Evolutionary conservation across 2,797 vertebrate genomes (phyloP).

Genomic region (Gallinago nigripennis): DNA sequence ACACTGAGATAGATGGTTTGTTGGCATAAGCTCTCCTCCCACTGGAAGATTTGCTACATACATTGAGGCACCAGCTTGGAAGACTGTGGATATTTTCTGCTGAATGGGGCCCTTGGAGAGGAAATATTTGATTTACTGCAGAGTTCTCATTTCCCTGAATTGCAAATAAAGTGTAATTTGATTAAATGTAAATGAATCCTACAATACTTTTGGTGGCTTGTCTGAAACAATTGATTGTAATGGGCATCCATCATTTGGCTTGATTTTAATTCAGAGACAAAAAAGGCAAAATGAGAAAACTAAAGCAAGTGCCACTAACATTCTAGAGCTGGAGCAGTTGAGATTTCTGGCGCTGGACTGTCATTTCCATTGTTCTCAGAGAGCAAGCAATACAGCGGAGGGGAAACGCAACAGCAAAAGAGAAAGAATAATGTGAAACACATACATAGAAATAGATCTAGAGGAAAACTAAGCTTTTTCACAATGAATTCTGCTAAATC

Average conservation of each 20-base stretch:
- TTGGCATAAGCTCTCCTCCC: conserved; percentile 60
- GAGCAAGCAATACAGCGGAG: not conserved
- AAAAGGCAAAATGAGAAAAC: conserved; percentile 62
- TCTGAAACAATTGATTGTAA: conserved; percentile 73
- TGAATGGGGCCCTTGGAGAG: conserved; percentile 63
- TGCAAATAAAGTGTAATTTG: conserved; percentile 75
- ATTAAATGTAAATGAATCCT: conserved; percentile 74
- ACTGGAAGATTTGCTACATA: conserved; percentile 53
- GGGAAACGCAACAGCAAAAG: conserved; percentile 3
- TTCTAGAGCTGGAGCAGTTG: conserved; percentile 29
- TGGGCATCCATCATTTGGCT: conserved; percentile 68
- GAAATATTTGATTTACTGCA: conserved; percentile 73
- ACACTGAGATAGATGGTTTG: not conserved
- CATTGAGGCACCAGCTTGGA: conserved; percentile 32
- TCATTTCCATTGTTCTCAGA: conserved; percentile 36
- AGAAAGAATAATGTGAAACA: conserved; percentile 37
- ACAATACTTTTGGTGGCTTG: conserved; percentile 69
- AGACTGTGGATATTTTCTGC: conserved; percentile 49
- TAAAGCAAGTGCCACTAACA: conserved; percentile 58
- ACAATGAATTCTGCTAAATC: not conserved
- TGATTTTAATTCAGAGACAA: conserved; percentile 69
- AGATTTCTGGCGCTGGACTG: conserved; percentile 25
- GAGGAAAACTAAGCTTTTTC: conserved; percentile 12
- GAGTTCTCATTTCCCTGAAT: conserved; percentile 69
- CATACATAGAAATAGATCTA: not conserved